phyloP scores from a whole-genome alignment of 2,113 vertebrate genomes.

The Lutjanus erythropterus region DNA sequence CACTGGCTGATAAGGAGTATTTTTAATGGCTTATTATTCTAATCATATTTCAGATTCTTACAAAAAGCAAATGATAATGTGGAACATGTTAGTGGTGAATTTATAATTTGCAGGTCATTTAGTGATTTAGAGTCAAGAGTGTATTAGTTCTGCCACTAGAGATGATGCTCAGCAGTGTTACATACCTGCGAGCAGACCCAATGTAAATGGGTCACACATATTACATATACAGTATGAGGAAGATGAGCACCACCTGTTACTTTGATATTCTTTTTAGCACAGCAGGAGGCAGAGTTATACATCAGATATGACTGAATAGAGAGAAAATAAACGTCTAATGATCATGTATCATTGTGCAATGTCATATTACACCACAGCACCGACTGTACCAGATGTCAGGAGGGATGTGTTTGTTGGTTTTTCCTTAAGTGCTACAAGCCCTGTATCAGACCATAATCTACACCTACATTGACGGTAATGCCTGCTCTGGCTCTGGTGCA shows the following conservation, averaged over 20 bases:
- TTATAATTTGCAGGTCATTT: constrained; percentile 55
- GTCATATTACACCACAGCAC: constrained; percentile 1
- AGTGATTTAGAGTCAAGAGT: constrained; percentile 34
- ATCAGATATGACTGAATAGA: constrained; percentile 26
- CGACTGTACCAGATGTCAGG: constrained; percentile 13
- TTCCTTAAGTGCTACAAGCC: constrained; percentile 22
- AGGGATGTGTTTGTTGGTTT: constrained; percentile 30
- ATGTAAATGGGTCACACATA: constrained; percentile 52
- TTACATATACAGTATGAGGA: constrained; percentile 38
- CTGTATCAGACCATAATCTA: constrained; percentile 55
- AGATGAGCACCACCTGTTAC: constrained; percentile 49
- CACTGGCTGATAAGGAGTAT: constrained; percentile 39
- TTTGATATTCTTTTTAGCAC: constrained; percentile 28
- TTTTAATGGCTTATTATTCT: constrained; percentile 57
- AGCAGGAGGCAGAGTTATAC: constrained; percentile 1
- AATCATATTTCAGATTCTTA: constrained; percentile 61
- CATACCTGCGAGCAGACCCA: constrained; percentile 41
- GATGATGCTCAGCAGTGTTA: constrained; percentile 26
- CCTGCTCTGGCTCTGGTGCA: constrained; percentile 70
- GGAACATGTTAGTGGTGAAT: constrained; percentile 33
- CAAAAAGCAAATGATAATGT: constrained; percentile 68
- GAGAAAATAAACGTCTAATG: constrained; percentile 7
- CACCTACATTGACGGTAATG: constrained; percentile 58
- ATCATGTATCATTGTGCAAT: constrained; percentile 19
- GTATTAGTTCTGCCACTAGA: constrained; percentile 39